These are phyloP conservation scores for Pelochelys cantorii DNA, from an alignment of 2,797 vertebrate genomes.

Conservation along the genomic window DNA sequence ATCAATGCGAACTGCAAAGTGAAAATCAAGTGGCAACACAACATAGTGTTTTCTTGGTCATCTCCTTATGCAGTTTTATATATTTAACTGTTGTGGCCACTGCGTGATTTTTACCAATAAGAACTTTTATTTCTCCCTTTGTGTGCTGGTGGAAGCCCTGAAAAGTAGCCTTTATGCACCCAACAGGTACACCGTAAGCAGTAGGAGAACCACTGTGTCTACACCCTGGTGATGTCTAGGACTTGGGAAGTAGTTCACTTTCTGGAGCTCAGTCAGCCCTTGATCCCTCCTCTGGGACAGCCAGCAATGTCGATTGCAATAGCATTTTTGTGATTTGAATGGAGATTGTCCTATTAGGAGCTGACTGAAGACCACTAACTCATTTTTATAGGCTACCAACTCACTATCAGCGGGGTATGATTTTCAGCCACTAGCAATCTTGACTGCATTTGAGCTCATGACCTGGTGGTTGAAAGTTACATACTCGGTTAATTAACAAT, in stretches of 20 bases:
- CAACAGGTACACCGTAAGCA: background rate
- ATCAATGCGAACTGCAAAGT: background rate
- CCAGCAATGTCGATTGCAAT: background rate
- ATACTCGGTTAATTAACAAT: background rate
- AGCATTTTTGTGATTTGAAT: background rate
- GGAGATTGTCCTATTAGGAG: background rate
- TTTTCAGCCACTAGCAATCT: background rate
- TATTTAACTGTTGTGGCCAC: background rate
- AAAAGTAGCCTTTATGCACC: background rate
- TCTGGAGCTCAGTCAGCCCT: background rate
- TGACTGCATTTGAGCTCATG: background rate
- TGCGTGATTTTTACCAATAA: background rate
- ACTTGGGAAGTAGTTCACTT: background rate
- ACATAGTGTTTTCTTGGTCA: background rate
- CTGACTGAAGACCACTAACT: background rate
- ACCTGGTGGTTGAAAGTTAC: background rate
- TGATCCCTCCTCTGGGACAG: background rate
- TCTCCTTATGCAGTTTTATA: background rate
- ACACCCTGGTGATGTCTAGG: background rate
- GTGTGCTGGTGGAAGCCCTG: background rate
- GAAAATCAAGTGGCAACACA: background rate
- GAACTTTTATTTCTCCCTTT: background rate
- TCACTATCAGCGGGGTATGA: background rate
- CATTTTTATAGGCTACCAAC: background rate
- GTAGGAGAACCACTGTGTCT: background rate